Base-by-base conservation (phyloP, 92 coral and sea anemone genomes). In the Micromussa lordhowensis region DNA sequence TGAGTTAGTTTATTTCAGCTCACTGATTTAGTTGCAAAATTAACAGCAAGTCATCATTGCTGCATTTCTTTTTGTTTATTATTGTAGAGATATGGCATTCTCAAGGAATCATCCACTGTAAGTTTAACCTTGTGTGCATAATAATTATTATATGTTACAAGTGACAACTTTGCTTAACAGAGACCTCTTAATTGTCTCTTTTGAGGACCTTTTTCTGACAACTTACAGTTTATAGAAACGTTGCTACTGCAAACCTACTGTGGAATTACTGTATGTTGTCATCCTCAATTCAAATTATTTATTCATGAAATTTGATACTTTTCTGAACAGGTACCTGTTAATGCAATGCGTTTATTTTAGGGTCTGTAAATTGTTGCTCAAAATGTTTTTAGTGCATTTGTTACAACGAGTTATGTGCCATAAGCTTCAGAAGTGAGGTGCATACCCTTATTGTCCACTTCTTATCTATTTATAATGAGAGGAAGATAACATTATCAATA, bases 91-190 rank as follows among this genome's bases (percentile, higher is more conserved):
- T 96, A 96, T 64, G 93, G 94, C 14, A 75, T 89, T 54, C 91
- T 96, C 22, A 95, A 87, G 77, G 99, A 96, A 22, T 87, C 98
- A 2, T 90, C 99, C 29, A 90, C 87, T 35, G 99, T 96, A 88
- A 90, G 99, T 92, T 21, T 5, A 64, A 64, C 29, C 68, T n/a
- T 64, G 53, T 80, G 17, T 17, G 48, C 48, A 40, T 4, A 40
- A 24, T 35, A 49, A 49, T 4, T 54, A 9, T 4, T 17, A 5
- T 54, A 54, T 54, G 58, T 5, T 54, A 9, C 58, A 9, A 54
- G 58, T 54, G 14, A 9, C 58, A 54, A 5, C 9, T 54, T 3
- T 57, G 63, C 63, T 57, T 22, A 57, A 57, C 21, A 57, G 1
- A 57, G n/a, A n/a, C n/a, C n/a, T n/a, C n/a, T 40, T 40, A 40